Percentiles rank a stretch among this genome's conserved stretches.
These are phyloP conservation scores for Orchesella flavescens DNA, from an alignment of 2,888 invertebrate genomes.

Conservation along the genomic window DNA sequence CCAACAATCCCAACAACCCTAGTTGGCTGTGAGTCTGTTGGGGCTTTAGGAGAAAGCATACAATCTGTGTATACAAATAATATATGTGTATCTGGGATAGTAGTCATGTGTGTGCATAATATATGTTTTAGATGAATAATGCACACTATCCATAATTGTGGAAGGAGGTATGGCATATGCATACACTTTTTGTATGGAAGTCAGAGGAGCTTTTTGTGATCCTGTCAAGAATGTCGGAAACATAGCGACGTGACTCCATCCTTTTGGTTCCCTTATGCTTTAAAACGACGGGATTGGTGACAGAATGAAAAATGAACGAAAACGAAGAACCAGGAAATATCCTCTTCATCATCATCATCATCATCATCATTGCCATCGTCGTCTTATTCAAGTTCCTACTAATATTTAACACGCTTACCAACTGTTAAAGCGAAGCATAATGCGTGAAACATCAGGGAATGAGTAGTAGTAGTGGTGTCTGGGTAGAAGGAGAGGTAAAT, in stretches of 20 bases:
- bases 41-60: background rate
- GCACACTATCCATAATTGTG: conserved; percentile 51
- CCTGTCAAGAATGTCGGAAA: conserved; percentile 65
- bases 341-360: conserved; percentile 62
- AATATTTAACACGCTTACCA: conserved; percentile 4
- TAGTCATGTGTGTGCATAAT: too few relatives aligned
- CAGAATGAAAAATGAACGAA: conserved; percentile 64
- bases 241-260: conserved; percentile 66
- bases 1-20: background rate
- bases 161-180: conserved; percentile 12
- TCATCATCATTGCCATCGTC: background rate
- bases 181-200: conserved; percentile 39
- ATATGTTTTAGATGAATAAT: conserved; percentile 27
- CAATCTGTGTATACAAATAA: conserved; percentile 1
- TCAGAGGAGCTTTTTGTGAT: conserved; percentile 59
- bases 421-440: conserved; percentile 14
- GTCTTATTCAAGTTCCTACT: conserved; percentile 1
- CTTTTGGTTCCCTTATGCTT: conserved; percentile 40
- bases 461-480: background rate
- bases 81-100: too few relatives aligned
- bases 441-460: conserved; percentile 16
- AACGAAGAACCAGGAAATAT: conserved; percentile 62
- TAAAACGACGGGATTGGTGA: conserved; percentile 58
- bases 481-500: background rate
- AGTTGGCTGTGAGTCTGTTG: background rate